Percentiles rank a stretch among this genome's conserved stretches.
Evolutionary conservation across 1,140 invertebrate species (phyloP).

Genomic region (Drosophila truncata): DNA sequence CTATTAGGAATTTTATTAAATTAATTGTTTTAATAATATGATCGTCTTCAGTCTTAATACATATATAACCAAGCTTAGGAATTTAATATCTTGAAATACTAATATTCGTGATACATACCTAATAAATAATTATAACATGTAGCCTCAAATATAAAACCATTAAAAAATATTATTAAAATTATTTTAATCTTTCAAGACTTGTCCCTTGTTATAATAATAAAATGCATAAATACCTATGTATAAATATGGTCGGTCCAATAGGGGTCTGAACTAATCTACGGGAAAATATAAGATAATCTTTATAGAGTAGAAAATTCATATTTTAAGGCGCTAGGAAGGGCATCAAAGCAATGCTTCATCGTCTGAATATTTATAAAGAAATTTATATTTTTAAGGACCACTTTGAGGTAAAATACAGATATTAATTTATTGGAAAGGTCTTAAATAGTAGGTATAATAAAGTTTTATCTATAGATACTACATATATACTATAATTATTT

Average conservation of each 20-base stretch:
- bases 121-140: neutral
- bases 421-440: neutral
- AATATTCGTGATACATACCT: neutral
- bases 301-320: neutral
- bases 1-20: neutral
- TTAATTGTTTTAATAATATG: neutral
- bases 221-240: neutral
- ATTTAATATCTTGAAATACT: neutral
- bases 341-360: no score
- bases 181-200: neutral
- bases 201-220: neutral
- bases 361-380: neutral
- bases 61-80: neutral
- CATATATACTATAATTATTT: neutral
- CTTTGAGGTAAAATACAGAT: neutral
- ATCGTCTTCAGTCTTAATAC: neutral
- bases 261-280: neutral
- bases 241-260: neutral
- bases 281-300: neutral
- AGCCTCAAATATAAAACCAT: neutral
- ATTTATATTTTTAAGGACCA: neutral
- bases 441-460: no score
- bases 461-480: neutral
- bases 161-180: neutral
- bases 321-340: no score